These are phyloP conservation scores for Lycaon pictus DNA, from an alignment of 2,113 vertebrate species.

Conservation along the genomic window DNA sequence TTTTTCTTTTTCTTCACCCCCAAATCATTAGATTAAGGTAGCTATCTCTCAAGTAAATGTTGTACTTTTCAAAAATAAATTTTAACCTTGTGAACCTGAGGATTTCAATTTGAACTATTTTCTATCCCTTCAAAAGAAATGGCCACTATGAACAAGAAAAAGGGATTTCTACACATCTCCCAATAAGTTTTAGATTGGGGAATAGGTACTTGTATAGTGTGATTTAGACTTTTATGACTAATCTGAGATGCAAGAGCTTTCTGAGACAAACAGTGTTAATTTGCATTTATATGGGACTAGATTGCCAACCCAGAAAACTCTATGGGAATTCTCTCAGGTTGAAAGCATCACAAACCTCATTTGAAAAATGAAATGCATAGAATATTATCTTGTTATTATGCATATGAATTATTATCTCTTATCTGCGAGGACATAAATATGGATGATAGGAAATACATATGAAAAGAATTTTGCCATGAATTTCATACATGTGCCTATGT, in stretches of 20 bases:
- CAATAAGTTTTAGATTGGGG: conserved; percentile 20
- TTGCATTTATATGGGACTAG: conserved; percentile 55
- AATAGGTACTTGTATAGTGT: background rate
- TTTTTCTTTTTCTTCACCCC: background rate
- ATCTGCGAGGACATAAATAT: background rate
- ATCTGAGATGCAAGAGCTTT: background rate
- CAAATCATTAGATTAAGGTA: background rate
- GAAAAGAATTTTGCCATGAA: background rate
- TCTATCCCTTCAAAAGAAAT: background rate
- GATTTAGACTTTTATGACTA: conserved; percentile 30
- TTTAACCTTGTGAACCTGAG: background rate
- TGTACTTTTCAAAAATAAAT: background rate
- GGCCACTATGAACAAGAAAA: background rate
- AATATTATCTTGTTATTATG: conserved; percentile 45
- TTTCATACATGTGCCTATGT: background rate
- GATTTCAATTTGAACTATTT: background rate
- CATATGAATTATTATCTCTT: background rate
- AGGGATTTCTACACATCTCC: background rate
- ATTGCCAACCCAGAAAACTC: background rate
- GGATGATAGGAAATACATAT: background rate
- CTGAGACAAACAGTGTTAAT: conserved; percentile 51
- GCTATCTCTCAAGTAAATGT: background rate
- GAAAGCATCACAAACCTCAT: background rate
- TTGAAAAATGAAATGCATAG: conserved; percentile 53
- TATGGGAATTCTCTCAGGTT: background rate